Percentiles rank a stretch among this genome's conserved stretches.
phyloP scores from a whole-genome alignment of 2,797 vertebrate species.

The Artibeus lituratus region DNA sequence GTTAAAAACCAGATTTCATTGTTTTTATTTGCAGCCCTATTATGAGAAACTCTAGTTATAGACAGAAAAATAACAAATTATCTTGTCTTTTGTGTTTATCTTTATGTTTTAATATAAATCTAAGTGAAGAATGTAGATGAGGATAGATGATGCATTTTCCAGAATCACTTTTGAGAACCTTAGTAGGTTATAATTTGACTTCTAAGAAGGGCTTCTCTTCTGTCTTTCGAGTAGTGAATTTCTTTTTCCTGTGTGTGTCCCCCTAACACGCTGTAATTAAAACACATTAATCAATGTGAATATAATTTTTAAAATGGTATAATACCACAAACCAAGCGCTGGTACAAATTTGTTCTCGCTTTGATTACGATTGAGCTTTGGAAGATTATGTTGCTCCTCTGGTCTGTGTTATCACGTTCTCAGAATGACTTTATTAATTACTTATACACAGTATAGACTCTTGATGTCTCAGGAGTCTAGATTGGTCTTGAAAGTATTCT shows the following conservation, averaged over 20 bases:
- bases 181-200: neutral
- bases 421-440: neutral
- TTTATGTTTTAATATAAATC: neutral
- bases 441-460: neutral
- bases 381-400: neutral
- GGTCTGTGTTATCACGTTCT: neutral
- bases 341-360: constrained; percentile 21
- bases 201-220: neutral
- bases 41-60: neutral
- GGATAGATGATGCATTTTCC: neutral
- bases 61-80: neutral
- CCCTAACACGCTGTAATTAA: neutral
- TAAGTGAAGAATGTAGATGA: neutral
- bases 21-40: neutral
- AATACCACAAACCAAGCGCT: neutral
- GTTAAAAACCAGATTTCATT: constrained; percentile 28
- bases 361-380: neutral
- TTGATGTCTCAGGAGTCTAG: neutral
- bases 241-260: neutral
- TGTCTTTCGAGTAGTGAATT: neutral
- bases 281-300: constrained; percentile 22
- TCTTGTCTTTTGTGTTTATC: neutral
- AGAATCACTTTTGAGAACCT: neutral
- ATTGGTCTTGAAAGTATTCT: neutral
- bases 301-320: constrained; percentile 2